Percentiles rank a stretch among this genome's conserved stretches.
phyloP scores from a whole-genome alignment of 2,797 vertebrate species.

The Sebastes wilsoni region DNA sequence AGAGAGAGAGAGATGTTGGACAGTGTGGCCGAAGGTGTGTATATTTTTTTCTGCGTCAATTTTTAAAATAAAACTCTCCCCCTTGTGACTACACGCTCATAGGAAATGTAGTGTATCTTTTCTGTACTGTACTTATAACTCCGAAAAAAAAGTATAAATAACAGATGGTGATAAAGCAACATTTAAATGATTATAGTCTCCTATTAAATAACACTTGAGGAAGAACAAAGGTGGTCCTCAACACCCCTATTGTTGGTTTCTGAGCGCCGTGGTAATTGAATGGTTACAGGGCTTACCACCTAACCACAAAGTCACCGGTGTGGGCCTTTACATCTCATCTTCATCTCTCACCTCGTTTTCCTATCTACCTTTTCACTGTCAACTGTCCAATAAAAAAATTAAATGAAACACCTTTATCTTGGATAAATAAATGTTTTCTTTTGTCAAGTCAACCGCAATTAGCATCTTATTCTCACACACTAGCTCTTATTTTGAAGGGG shows the following conservation, averaged over 20 bases:
- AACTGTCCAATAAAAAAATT: neutral
- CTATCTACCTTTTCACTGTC: neutral
- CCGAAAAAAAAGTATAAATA: neutral
- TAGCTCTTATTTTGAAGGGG: neutral
- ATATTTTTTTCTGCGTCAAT: neutral
- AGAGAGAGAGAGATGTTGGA: neutral
- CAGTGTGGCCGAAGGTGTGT: neutral
- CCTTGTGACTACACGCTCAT: neutral
- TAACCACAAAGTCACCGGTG: neutral
- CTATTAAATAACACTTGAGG: neutral
- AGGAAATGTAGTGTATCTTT: neutral
- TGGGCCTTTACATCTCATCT: neutral
- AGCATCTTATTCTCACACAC: neutral
- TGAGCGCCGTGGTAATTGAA: neutral
- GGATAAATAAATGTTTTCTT: neutral
- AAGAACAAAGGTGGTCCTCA: neutral
- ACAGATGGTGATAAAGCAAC: neutral
- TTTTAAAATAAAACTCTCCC: neutral
- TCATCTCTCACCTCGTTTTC: neutral
- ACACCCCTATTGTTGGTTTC: neutral
- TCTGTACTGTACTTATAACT: neutral
- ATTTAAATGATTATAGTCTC: neutral
- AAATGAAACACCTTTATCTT: neutral
- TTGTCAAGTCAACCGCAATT: neutral
- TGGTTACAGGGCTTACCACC: neutral